Evolutionary conservation across 2,797 vertebrate species (phyloP).

Genomic region (Clarias platycephalus): DNA sequence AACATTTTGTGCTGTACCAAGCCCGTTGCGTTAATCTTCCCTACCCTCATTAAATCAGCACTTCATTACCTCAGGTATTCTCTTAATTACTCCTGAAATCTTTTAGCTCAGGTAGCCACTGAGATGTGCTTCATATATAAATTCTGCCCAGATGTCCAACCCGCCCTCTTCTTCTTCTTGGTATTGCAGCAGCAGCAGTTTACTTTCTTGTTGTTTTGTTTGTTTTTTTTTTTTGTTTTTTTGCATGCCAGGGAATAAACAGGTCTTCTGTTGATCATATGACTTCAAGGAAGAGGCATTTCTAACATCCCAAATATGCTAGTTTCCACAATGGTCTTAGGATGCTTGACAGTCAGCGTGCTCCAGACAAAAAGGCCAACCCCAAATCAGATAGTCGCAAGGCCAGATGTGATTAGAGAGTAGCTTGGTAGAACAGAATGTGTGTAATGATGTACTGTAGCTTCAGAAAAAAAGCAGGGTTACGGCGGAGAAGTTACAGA

Average conservation of each 20-base stretch:
- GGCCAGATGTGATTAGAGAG: constrained; percentile 48
- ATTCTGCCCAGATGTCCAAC: constrained; percentile 42
- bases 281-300: constrained; percentile 27
- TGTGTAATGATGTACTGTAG: constrained; percentile 29
- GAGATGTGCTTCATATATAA: constrained; percentile 55
- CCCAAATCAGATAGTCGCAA: constrained; percentile 68
- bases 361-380: constrained; percentile 32
- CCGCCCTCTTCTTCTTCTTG: constrained; percentile 7
- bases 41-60: constrained; percentile 72
- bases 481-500: background rate
- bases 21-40: constrained; percentile 67
- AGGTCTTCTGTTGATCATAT: constrained; percentile 15
- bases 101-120: constrained; percentile 55
- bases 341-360: constrained; percentile 59
- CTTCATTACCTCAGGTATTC: constrained; percentile 65
- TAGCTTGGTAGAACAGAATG: constrained; percentile 21
- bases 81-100: constrained; percentile 69
- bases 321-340: constrained; percentile 59
- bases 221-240: background rate
- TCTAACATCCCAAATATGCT: constrained; percentile 63
- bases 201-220: constrained; percentile 12
- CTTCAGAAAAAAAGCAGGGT: constrained; percentile 24
- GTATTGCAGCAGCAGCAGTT: constrained; percentile 34
- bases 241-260: constrained; percentile 18
- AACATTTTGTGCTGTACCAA: constrained; percentile 66